Evolutionary conservation across 2,888 invertebrate genomes (phyloP), one percentile per base, ranked within the genome.

Genomic region (Diabrotica balteata): DNA sequence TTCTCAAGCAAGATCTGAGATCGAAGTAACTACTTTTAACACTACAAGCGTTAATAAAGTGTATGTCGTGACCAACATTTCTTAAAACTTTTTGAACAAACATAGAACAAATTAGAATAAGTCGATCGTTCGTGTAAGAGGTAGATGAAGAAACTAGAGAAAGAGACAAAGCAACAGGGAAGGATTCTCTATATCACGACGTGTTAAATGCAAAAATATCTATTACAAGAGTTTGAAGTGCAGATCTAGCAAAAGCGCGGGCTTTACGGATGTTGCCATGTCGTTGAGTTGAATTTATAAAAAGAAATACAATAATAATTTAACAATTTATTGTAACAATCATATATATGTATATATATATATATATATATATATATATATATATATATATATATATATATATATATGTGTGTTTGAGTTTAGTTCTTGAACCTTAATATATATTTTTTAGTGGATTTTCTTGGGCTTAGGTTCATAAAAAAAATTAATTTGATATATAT

Each of bases 21-120:
- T 61, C 44, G 59, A 50, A 59, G 54, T 60, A 55, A 67, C 63
- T 63, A 63, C 59, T 67, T 54, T 63, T 63, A 67, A 63, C 67
- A 64, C 67, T 57, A 68, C 55, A 63, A 69, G 63, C 63, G 66
- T 63, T 66, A 69, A 69, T 69, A 66, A 68, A 72, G 59, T 65
- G 64, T 59, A 59, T 59, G 63, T 70, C 72, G 69, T 70, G 72
- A 72, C 60, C 44, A 44, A 44, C 55, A 63, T 47, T 67, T 66
- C 66, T 69, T 58, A 51, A 61, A 46, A 66, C 57, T 61, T 61
- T 32, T 53, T 54, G 64, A 51, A 63, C 69, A 66, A 68, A 72
- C 68, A 70, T 68, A 50, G 55, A 65, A 72, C 72, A 72, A 72
- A 72, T 72, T 72, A 72, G 72, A 72, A 72, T 72, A 72, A 69